Conservation (phyloP, 2,888 invertebrate genomes). For the Nephrotoma flavescens region DNA sequence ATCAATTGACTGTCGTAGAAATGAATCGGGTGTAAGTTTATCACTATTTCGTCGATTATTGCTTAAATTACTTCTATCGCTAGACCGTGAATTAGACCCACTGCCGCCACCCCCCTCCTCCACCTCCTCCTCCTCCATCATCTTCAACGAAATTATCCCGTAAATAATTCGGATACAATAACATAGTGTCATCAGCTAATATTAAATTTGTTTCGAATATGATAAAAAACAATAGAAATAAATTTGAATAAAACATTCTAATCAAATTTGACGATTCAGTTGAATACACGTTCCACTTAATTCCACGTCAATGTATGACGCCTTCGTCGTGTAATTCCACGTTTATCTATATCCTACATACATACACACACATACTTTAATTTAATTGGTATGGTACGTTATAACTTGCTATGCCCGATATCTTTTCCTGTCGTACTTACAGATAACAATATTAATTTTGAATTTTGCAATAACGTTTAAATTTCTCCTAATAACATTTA, state of each 20-base stretch:
- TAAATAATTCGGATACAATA: not conserved
- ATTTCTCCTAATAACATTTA: not conserved
- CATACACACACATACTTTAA: not conserved
- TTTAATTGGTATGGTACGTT: not conserved
- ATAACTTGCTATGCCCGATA: not conserved
- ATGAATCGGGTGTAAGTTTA: not conserved
- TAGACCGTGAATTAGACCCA: not conserved
- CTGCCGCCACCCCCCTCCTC: not conserved
- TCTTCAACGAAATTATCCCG: not conserved
- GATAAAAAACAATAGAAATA: not conserved
- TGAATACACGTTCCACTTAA: not conserved
- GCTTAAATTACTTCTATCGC: not conserved
- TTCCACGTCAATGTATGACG: not conserved
- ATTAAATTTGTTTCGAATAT: constrained; percentile 3
- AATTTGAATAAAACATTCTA: constrained; percentile 1
- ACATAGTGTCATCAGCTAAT: not conserved
- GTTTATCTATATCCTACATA: not conserved
- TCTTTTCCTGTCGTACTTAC: not conserved
- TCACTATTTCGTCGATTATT: not conserved
- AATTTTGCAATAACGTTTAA: not conserved
- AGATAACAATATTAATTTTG: not conserved
- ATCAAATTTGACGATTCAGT: not conserved
- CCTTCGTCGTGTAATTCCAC: not conserved
- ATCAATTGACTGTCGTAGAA: not conserved
- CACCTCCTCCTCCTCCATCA: not conserved